These are phyloP conservation scores for Lithophane leautieri DNA, from an alignment of 2,888 invertebrate species.

Conservation along the genomic window DNA sequence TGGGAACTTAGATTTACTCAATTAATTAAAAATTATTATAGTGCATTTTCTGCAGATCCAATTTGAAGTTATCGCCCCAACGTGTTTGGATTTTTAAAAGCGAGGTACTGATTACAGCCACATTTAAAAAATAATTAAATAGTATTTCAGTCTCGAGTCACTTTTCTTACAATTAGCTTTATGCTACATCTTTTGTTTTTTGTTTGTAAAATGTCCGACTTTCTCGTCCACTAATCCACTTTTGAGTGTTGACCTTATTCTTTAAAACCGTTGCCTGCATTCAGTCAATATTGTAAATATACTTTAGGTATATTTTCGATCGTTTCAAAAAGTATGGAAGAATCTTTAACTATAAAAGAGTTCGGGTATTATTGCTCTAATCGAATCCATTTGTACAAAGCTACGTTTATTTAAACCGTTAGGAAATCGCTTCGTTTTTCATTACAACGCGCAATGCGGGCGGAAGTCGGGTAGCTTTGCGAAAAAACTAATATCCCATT, in stretches of 20 bases:
- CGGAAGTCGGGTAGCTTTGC: constrained; percentile 81
- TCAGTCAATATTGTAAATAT: background rate
- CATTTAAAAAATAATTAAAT: background rate
- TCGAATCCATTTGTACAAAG: constrained; percentile 59
- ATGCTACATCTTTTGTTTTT: background rate
- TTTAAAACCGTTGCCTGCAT: background rate
- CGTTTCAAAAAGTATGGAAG: background rate
- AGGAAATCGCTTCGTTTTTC: constrained; percentile 87
- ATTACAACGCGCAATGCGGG: constrained; percentile 80
- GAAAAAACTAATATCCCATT: constrained; percentile 88
- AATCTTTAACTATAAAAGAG: constrained; percentile 14
- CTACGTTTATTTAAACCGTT: constrained; percentile 67
- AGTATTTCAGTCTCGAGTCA: too few relatives aligned
- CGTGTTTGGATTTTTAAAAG: background rate
- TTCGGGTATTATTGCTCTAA: constrained; percentile 43
- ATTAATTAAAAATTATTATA: background rate
- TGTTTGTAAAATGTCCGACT: background rate
- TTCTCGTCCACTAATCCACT: background rate
- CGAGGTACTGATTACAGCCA: background rate
- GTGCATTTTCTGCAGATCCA: background rate
- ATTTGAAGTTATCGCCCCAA: too few relatives aligned
- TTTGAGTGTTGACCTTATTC: background rate
- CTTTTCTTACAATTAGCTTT: background rate
- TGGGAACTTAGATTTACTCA: background rate
- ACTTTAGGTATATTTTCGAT: background rate